Conservation (phyloP, 1,140 invertebrate genomes). For the Lamellibrachia luymesi region DNA sequence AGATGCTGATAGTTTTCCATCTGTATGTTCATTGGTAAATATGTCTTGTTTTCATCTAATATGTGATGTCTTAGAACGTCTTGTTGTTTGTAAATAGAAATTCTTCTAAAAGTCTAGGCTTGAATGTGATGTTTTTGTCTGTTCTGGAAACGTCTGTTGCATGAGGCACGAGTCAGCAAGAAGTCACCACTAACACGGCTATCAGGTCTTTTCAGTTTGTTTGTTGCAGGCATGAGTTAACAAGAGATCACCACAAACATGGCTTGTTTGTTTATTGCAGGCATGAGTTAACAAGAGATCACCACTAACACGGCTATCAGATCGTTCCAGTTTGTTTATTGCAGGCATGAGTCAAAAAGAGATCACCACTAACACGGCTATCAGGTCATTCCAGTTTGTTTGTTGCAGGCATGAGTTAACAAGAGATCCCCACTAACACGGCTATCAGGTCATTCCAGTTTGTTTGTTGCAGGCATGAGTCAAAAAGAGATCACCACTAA, state of each 20-base stretch:
- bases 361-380: slow-evolving; percentile 24
- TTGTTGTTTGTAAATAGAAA: neutral
- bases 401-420: neutral
- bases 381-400: slow-evolving; percentile 12
- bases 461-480: too few relatives aligned
- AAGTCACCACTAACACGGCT: too few relatives aligned
- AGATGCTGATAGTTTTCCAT: neutral
- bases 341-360: neutral
- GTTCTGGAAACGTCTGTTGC: too few relatives aligned
- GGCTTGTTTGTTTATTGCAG: neutral
- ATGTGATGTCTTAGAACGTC: neutral
- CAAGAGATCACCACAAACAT: too few relatives aligned
- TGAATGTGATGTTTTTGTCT: too few relatives aligned
- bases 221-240: too few relatives aligned
- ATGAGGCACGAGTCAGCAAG: too few relatives aligned
- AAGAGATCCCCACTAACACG: slow-evolving; percentile 4
- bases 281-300: neutral
- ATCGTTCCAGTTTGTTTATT: neutral
- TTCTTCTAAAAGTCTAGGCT: neutral
- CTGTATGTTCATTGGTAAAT: neutral
- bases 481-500: too few relatives aligned
- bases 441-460: slow-evolving; percentile 25
- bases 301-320: slow-evolving; percentile 27
- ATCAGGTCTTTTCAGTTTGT: too few relatives aligned
- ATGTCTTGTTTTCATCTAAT: neutral